Evolutionary conservation across 2,113 vertebrate genomes (phyloP).

Genomic region (Xenopus laevis): DNA sequence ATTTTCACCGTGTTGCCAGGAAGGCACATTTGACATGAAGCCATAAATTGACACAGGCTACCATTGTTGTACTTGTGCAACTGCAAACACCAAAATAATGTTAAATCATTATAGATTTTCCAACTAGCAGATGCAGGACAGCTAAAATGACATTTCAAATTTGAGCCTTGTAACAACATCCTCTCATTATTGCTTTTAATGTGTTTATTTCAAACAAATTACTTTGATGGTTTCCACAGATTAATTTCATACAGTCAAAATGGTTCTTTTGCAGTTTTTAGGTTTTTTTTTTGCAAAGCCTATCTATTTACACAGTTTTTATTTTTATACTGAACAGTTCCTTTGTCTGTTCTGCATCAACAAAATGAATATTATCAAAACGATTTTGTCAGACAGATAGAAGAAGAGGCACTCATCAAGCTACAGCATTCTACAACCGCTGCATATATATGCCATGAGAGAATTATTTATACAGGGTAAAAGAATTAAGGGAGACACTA

Average conservation of each 20-base stretch:
- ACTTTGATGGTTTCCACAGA: slow-evolving; percentile 47
- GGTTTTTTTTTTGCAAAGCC: no score
- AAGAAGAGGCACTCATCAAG: no score
- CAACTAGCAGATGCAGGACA: slow-evolving; percentile 50
- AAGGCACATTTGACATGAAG: slow-evolving; percentile 69
- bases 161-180: slow-evolving; percentile 50
- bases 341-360: no score
- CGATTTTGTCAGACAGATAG: no score
- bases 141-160: slow-evolving; percentile 54
- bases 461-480: no score
- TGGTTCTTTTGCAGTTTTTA: slow-evolving; percentile 29
- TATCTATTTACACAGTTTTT: no score
- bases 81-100: slow-evolving; percentile 52
- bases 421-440: no score
- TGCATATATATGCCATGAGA: no score
- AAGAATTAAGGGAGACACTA: no score
- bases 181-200: slow-evolving; percentile 50
- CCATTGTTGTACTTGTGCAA: slow-evolving; percentile 59
- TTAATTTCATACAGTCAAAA: slow-evolving; percentile 39
- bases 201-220: slow-evolving; percentile 53
- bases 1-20: slow-evolving; percentile 74
- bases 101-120: slow-evolving; percentile 53
- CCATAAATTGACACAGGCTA: slow-evolving; percentile 66
- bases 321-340: no score
- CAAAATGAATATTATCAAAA: no score